Base-by-base conservation (phyloP, 2,797 vertebrate genomes). In the Australoheros facetus region DNA sequence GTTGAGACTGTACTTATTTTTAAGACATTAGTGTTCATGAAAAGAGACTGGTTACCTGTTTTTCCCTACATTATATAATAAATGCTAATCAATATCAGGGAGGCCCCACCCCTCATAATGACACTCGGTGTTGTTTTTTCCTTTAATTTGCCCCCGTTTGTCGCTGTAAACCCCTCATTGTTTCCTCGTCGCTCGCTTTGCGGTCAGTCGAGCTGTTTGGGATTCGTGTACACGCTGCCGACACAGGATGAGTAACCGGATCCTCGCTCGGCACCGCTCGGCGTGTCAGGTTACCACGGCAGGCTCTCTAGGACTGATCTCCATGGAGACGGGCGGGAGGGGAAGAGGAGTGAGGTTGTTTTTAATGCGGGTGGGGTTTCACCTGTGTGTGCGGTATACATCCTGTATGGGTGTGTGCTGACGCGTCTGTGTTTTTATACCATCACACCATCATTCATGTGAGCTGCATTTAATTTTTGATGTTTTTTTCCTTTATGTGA, bases 211-310 rank as follows among this genome's bases (percentile, higher is more conserved):
- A 58, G 28, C 30, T 55, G 64, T 54, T 57, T 60, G 3, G 1
- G 39, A 17, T n/a, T 56, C 1, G 11, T 71, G 7, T 77, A 26
- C 58, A 80, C 3, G n/a, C n/a, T 71, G 42, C 71, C 48, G 71
- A 73, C 37, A 10, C 7, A 4, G 73, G 51, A 56, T 14, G 77
- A 79, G 89, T 75, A 86, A 92, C 83, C 26, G 73, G 87, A 93
- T 87, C 80, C 32, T 14, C 13, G 53, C 21, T 62, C 78, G 58
- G 85, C 79, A 57, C 85, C 83, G 55, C 51, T 37, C 30, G 12
- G 60, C 13, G 86, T 72, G 66, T 94, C 88, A 1, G 75, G 87
- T 94, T 94, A 88, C 93, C 32, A 1, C 9, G 1, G 60, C 14
- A 1, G 70, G 76, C 80, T 81, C 74, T 79, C 37, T 17, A 45